phyloP scores from a whole-genome alignment of 2,888 invertebrate genomes.

The Pheosia tremula region DNA sequence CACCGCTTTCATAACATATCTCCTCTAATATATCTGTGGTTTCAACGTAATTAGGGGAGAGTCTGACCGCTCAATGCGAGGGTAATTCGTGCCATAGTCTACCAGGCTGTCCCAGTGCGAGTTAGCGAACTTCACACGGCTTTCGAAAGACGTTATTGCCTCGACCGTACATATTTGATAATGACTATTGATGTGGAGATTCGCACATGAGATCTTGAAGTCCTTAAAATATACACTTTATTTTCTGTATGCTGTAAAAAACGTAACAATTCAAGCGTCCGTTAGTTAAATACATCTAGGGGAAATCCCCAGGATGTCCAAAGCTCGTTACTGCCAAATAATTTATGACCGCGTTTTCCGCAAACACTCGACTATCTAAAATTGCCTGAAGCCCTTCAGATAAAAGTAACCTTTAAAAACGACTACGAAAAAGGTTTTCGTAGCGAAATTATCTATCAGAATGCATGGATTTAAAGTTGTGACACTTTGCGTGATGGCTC shows the following conservation, averaged over 20 bases:
- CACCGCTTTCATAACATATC: no score
- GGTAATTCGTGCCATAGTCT: no score
- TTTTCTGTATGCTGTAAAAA: not conserved
- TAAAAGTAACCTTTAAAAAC: constrained; percentile 35
- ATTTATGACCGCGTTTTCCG: constrained; percentile 51
- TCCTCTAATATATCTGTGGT: no score
- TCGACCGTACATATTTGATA: no score
- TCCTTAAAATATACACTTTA: no score
- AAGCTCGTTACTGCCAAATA: constrained; percentile 31
- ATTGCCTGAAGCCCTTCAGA: constrained; percentile 38
- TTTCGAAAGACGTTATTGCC: no score
- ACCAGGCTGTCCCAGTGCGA: no score
- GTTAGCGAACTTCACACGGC: no score
- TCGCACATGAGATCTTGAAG: no score
- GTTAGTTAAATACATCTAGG: not conserved
- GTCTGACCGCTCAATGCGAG: no score
- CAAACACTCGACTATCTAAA: constrained; percentile 29
- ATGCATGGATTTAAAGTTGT: constrained; percentile 30
- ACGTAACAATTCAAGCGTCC: not conserved
- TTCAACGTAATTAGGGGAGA: no score
- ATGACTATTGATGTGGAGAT: no score
- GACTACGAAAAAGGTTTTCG: constrained; percentile 27
- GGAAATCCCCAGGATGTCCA: not conserved
- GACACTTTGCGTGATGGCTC: constrained; percentile 28
- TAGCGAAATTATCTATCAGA: constrained; percentile 14